Conservation (phyloP, 1,140 invertebrate genomes). For the Heliconius nattereri region DNA sequence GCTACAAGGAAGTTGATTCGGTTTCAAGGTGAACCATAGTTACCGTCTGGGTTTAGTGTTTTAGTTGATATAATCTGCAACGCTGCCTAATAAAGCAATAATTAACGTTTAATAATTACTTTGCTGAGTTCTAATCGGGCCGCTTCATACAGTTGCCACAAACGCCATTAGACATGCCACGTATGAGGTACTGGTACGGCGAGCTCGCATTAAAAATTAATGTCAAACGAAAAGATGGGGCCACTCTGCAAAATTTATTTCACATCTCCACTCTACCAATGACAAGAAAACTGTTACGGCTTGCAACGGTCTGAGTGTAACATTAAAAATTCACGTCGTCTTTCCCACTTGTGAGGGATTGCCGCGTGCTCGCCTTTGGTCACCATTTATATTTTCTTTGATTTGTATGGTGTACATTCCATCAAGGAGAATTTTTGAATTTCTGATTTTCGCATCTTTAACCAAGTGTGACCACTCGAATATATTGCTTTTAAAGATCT, state of each 20-base stretch:
- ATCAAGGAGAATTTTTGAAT: constrained; percentile 45
- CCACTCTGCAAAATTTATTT: constrained; percentile 81
- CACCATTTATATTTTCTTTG: constrained; percentile 80
- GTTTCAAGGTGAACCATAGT: constrained; percentile 67
- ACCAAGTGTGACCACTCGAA: constrained; percentile 19
- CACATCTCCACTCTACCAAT: constrained; percentile 78
- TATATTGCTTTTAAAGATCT: neutral
- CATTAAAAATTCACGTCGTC: constrained; percentile 79
- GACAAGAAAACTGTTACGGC: constrained; percentile 81
- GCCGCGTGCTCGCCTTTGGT: constrained; percentile 77
- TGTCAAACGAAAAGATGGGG: constrained; percentile 80
- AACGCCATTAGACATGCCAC: constrained; percentile 71
- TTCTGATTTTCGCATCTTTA: constrained; percentile 11
- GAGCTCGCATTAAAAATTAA: constrained; percentile 77
- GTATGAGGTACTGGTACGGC: constrained; percentile 69
- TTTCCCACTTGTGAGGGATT: constrained; percentile 81
- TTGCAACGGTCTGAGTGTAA: constrained; percentile 80
- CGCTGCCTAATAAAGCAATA: constrained; percentile 3
- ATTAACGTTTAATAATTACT: neutral
- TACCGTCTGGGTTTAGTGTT: constrained; percentile 53
- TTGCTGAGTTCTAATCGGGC: neutral
- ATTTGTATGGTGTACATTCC: constrained; percentile 57
- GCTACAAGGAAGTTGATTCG: constrained; percentile 72
- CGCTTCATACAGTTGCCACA: constrained; percentile 41
- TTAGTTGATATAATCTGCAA: constrained; percentile 1